These are phyloP conservation scores for Anas flavirostris DNA, from an alignment of 2,797 vertebrate species.

Conservation along the genomic window DNA sequence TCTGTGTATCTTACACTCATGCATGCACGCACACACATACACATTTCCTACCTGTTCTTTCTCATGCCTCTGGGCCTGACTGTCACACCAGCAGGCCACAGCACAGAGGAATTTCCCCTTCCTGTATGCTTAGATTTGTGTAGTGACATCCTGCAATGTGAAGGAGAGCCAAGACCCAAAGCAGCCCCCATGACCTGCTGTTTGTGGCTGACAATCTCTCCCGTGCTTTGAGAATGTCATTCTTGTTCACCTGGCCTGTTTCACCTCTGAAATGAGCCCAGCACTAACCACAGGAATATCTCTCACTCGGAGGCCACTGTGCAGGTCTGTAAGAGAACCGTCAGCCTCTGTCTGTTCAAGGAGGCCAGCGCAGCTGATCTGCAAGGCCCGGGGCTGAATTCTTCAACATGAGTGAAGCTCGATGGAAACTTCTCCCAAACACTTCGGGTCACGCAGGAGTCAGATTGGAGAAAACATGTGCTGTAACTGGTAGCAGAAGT, in stretches of 20 bases:
- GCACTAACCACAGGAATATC: neutral
- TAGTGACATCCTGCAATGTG: neutral
- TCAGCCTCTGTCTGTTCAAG: neutral
- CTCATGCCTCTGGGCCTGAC: neutral
- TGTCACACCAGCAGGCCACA: neutral
- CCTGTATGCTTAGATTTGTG: neutral
- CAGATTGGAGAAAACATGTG: constrained; percentile 1
- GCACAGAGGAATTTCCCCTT: neutral
- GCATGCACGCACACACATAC: accelerated
- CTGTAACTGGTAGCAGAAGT: neutral
- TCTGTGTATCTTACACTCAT: neutral
- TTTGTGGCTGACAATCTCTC: neutral
- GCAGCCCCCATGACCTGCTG: neutral
- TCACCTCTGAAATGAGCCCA: neutral
- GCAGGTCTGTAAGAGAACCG: neutral
- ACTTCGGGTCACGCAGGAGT: neutral
- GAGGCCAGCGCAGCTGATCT: neutral
- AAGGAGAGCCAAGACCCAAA: neutral
- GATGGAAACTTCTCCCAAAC: neutral
- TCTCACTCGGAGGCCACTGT: neutral
- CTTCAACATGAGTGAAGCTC: neutral
- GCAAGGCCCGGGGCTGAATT: neutral
- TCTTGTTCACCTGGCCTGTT: neutral
- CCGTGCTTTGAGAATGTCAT: neutral
- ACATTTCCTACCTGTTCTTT: neutral